Percentiles rank a stretch among this genome's conserved stretches.
Evolutionary conservation across 2,888 invertebrate genomes (phyloP).

Genomic region (Dynastes grantii): DNA sequence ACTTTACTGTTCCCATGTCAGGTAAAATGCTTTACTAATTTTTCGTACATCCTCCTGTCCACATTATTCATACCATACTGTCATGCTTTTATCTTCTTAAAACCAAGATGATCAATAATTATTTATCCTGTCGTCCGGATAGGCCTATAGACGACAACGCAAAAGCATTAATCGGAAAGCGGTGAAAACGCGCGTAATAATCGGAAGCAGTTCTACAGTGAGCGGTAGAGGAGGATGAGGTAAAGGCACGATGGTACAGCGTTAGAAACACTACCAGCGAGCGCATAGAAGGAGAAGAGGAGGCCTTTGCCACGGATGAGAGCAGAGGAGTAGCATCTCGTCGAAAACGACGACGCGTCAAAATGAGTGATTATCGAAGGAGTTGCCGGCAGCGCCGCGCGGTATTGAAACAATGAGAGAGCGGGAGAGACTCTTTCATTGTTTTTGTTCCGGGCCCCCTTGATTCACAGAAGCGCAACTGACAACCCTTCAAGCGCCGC

Average conservation of each 20-base stretch:
- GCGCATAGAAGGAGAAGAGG: conserved; percentile 3
- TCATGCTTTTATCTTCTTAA: conserved; percentile 10
- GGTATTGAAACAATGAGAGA: conserved; percentile 52
- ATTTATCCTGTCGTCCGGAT: conserved; percentile 18
- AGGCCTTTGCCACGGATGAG: conserved; percentile 28
- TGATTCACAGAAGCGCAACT: conserved; percentile 68
- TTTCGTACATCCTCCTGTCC: too few species aligned
- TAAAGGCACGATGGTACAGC: not conserved
- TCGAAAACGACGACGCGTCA: conserved; percentile 58
- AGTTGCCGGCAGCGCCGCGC: conserved; percentile 54
- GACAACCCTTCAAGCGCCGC: conserved; percentile 69
- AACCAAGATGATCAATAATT: conserved; percentile 22
- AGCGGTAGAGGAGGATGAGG: conserved; percentile 6
- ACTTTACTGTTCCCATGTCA: too few species aligned
- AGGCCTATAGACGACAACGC: conserved; percentile 1
- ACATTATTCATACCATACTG: too few species aligned
- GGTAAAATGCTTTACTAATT: too few species aligned
- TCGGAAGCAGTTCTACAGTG: conserved; percentile 29
- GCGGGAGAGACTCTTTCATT: conserved; percentile 69
- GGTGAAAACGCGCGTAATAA: conserved; percentile 44
- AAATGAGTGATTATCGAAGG: conserved; percentile 67
- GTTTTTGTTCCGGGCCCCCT: conserved; percentile 66
- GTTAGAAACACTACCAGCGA: not conserved
- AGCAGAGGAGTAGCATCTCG: conserved; percentile 6
- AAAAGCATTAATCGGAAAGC: conserved; percentile 35